Percentiles rank a stretch among this genome's conserved stretches.
These are phyloP conservation scores for Urosaurus nigricauda DNA, from an alignment of 2,797 vertebrate species.

Conservation along the genomic window DNA sequence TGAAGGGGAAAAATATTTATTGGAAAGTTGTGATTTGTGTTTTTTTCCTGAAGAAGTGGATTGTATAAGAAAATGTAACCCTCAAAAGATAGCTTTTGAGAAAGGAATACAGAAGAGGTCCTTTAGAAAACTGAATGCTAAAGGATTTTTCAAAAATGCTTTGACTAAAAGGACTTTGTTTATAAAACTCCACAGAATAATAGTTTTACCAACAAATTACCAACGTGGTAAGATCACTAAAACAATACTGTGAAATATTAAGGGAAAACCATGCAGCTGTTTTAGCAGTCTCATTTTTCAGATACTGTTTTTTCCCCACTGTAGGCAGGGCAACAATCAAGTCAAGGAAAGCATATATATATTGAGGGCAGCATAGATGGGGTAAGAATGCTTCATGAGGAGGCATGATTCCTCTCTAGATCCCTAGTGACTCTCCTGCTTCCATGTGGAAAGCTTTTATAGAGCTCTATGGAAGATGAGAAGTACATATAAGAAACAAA, in stretches of 20 bases:
- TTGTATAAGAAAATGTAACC: constrained; percentile 16
- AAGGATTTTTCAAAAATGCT: constrained; percentile 47
- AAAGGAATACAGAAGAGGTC: constrained; percentile 31
- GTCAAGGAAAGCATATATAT: not conserved
- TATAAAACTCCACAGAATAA: constrained; percentile 50
- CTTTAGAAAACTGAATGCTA: constrained; percentile 46
- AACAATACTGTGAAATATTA: constrained; percentile 48
- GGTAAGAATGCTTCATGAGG: not conserved
- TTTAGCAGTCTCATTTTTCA: constrained; percentile 24
- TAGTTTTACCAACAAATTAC: constrained; percentile 46
- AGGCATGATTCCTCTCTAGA: not conserved
- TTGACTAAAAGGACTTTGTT: constrained; percentile 59
- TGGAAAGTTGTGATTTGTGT: constrained; percentile 72
- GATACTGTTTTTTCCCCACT: not conserved
- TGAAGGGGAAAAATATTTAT: constrained; percentile 81
- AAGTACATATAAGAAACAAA: not conserved
- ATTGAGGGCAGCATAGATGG: not conserved
- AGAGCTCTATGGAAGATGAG: not conserved
- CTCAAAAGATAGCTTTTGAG: constrained; percentile 44
- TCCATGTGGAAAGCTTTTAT: not conserved
- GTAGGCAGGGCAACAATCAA: not conserved
- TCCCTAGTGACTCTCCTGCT: not conserved
- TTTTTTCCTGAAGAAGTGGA: constrained; percentile 55
- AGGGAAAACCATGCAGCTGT: constrained; percentile 53
- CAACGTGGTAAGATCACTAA: constrained; percentile 48